phyloP scores from a whole-genome alignment of 2,888 invertebrate species.

The Bellardia pandia region DNA sequence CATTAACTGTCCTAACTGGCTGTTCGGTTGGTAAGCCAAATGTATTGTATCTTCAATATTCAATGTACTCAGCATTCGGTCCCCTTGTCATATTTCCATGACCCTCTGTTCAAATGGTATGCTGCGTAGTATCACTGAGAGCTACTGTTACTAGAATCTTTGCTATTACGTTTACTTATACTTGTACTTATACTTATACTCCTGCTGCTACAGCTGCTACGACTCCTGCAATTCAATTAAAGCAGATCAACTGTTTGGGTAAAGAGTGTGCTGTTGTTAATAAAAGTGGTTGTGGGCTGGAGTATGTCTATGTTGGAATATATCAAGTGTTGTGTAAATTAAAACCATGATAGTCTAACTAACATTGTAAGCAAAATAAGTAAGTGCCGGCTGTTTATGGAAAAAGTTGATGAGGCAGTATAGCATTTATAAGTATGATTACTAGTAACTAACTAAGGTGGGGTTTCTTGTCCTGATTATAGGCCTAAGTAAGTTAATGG shows the following conservation, averaged over 20 bases:
- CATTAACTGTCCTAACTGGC: not conserved
- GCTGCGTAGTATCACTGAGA: slow-evolving; percentile 27
- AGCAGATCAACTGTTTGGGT: slow-evolving; percentile 41
- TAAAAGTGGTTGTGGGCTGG: not conserved
- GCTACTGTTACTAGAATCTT: not conserved
- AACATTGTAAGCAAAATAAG: slow-evolving; percentile 39
- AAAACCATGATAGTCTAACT: slow-evolving; percentile 33
- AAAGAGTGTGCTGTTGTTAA: not conserved
- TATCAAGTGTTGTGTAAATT: slow-evolving; percentile 59
- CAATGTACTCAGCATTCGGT: slow-evolving; percentile 24
- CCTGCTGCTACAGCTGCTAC: slow-evolving; percentile 16
- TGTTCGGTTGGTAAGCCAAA: not conserved
- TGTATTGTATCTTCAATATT: slow-evolving; percentile 30
- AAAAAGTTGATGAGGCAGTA: not conserved
- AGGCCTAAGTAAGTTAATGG: slow-evolving; percentile 64
- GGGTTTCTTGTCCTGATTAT: slow-evolving; percentile 31
- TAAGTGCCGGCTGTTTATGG: not conserved
- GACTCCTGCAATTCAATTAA: slow-evolving; percentile 60
- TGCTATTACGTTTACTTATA: not conserved
- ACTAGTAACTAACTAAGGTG: slow-evolving; percentile 35
- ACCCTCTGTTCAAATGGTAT: slow-evolving; percentile 39
- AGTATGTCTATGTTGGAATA: not conserved
- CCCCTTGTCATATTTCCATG: slow-evolving; percentile 33
- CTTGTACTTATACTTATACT: not conserved
- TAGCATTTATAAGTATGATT: slow-evolving; percentile 2